A percentile compares a stretch with the other conserved stretches of the same genome.
Conservation (phyloP, 2,888 invertebrate species). For the Papilio gigon region DNA sequence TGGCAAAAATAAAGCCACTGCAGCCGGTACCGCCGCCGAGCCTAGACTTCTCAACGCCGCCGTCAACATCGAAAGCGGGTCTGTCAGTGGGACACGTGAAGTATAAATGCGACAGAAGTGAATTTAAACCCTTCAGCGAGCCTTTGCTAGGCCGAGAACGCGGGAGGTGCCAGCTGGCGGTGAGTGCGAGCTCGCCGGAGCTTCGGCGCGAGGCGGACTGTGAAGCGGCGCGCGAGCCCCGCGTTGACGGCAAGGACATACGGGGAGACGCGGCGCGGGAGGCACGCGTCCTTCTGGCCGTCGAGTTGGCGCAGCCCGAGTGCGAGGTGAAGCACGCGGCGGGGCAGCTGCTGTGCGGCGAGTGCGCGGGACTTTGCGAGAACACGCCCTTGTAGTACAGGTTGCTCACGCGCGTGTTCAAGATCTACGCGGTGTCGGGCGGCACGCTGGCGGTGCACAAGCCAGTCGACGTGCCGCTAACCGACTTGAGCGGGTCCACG, state of each 20-base stretch:
- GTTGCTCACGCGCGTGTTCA: constrained; percentile 78
- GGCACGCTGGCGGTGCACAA: constrained; percentile 48
- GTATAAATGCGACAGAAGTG: constrained; percentile 50
- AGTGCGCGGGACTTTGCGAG: constrained; percentile 59
- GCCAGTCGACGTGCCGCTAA: constrained; percentile 48
- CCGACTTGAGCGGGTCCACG: constrained; percentile 48
- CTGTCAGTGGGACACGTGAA: constrained; percentile 43
- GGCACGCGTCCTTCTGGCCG: constrained; percentile 72
- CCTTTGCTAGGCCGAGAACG: constrained; percentile 68
- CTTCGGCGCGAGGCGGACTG: constrained; percentile 55
- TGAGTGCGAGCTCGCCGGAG: constrained; percentile 77
- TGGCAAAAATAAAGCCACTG: constrained; percentile 68
- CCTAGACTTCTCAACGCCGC: constrained; percentile 50
- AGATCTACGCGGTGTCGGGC: constrained; percentile 74
- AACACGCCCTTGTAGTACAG: constrained; percentile 74
- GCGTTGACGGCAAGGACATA: constrained; percentile 39
- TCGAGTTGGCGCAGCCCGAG: constrained; percentile 62
- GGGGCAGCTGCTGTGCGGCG: constrained; percentile 59
- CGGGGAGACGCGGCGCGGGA: constrained; percentile 50
- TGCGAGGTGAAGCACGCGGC: constrained; percentile 55
- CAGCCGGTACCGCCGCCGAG: constrained; percentile 57
- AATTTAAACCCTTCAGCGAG: constrained; percentile 69
- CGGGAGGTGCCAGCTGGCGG: constrained; percentile 54
- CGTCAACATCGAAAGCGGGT: constrained; percentile 54
- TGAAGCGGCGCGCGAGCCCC: constrained; percentile 43